These are phyloP conservation scores for Crossoptilon crossoptilon DNA, from an alignment of 2,797 vertebrate genomes.

Conservation along the genomic window DNA sequence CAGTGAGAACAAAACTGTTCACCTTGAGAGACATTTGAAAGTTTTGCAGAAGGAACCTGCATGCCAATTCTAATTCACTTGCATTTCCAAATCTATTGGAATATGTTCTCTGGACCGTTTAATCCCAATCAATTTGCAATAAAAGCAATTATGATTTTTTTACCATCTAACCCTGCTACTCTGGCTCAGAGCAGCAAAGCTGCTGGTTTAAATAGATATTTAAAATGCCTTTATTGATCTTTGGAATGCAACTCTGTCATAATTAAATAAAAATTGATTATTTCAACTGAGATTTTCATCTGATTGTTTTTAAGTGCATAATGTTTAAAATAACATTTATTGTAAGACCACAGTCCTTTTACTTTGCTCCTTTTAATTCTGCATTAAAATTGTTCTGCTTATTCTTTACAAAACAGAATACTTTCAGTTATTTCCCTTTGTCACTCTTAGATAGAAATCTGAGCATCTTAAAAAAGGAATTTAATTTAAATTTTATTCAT, in stretches of 20 bases:
- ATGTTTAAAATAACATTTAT: not conserved
- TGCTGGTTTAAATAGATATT: not conserved
- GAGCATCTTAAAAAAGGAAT: not conserved
- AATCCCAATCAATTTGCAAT: not conserved
- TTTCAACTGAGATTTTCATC: not conserved
- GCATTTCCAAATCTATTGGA: not conserved
- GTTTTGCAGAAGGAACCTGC: not conserved
- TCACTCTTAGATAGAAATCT: not conserved
- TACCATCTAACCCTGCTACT: not conserved
- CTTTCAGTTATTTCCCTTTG: not conserved
- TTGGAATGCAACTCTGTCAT: not conserved
- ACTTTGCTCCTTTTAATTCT: not conserved
- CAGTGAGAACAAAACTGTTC: not conserved
- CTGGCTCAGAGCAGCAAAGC: not conserved
- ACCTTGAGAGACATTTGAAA: not conserved
- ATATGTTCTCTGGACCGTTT: not conserved
- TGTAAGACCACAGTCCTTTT: not conserved
- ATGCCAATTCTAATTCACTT: not conserved
- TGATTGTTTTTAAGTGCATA: not conserved
- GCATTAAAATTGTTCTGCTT: accelerated
- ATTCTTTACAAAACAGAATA: not conserved
- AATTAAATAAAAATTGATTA: not conserved
- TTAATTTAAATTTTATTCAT: not conserved
- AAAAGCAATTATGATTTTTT: not conserved
- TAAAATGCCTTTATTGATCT: not conserved